Evolutionary conservation across 2,797 vertebrate genomes (phyloP).

Genomic region (Prionace glauca): DNA sequence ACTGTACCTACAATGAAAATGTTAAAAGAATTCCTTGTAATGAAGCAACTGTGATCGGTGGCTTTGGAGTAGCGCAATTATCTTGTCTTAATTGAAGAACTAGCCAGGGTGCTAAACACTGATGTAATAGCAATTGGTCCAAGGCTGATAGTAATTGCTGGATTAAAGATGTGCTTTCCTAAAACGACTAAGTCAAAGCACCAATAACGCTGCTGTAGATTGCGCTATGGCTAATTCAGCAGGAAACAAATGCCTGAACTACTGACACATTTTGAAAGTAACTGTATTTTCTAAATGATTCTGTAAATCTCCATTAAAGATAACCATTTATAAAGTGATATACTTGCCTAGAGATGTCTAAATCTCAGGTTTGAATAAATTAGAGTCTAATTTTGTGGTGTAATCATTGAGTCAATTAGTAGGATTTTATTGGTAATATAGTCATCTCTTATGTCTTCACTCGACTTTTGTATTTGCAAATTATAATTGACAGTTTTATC

Average conservation of each 20-base stretch:
- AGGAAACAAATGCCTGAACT: constrained; percentile 44
- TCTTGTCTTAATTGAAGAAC: constrained; percentile 54
- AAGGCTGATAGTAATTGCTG: constrained; percentile 42
- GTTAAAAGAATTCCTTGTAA: constrained; percentile 39
- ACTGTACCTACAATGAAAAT: neutral
- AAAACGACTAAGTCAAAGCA: constrained; percentile 57
- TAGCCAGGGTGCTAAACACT: constrained; percentile 60
- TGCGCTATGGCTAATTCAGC: constrained; percentile 62
- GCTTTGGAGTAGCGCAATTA: constrained; percentile 53
- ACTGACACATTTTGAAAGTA: neutral
- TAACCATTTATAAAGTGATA: neutral
- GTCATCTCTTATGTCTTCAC: neutral
- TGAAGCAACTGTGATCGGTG: constrained; percentile 53
- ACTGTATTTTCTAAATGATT: neutral
- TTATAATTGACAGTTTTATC: neutral
- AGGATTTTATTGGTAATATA: neutral
- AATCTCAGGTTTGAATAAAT: neutral
- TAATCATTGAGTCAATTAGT: neutral
- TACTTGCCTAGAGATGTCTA: neutral
- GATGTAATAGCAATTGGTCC: constrained; percentile 59
- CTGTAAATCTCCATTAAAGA: neutral
- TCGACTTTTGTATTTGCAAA: neutral
- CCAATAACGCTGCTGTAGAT: constrained; percentile 53
- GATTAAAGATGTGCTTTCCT: constrained; percentile 53
- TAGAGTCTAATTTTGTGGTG: neutral